phyloP scores from a whole-genome alignment of 2,797 vertebrate genomes.

The Picus viridis region DNA sequence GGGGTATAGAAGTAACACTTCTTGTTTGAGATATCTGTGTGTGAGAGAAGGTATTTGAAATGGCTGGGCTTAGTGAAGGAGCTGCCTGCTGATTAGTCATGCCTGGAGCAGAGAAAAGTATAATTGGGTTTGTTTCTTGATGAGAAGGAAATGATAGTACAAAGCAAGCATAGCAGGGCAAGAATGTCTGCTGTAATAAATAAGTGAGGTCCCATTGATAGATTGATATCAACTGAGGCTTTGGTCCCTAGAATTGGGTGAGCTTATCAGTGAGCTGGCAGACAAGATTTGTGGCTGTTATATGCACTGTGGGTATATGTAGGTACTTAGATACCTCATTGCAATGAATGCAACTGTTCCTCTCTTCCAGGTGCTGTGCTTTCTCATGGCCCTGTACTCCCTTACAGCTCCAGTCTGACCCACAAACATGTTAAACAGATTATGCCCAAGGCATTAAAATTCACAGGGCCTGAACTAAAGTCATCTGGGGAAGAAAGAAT shows the following conservation, averaged over 20 bases:
- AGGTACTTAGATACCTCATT: accelerated
- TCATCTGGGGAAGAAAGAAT: not conserved
- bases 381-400: not conserved
- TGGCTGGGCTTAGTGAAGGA: slow-evolving; percentile 30
- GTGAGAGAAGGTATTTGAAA: slow-evolving; percentile 1
- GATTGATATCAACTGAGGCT: not conserved
- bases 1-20: slow-evolving; percentile 22
- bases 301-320: accelerated
- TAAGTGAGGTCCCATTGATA: accelerated
- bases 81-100: slow-evolving; percentile 10
- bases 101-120: slow-evolving; percentile 31
- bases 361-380: not conserved
- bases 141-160: not conserved
- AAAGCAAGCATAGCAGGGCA: not conserved
- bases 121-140: slow-evolving; percentile 61
- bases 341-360: not conserved
- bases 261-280: not conserved
- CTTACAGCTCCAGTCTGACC: not conserved
- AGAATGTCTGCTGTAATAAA: not conserved
- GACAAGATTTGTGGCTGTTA: accelerated
- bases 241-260: accelerated
- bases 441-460: not conserved
- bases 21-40: not conserved
- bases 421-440: accelerated
- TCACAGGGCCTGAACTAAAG: not conserved